Base-by-base conservation (phyloP, 2,888 invertebrate species). In the Patella depressa region DNA sequence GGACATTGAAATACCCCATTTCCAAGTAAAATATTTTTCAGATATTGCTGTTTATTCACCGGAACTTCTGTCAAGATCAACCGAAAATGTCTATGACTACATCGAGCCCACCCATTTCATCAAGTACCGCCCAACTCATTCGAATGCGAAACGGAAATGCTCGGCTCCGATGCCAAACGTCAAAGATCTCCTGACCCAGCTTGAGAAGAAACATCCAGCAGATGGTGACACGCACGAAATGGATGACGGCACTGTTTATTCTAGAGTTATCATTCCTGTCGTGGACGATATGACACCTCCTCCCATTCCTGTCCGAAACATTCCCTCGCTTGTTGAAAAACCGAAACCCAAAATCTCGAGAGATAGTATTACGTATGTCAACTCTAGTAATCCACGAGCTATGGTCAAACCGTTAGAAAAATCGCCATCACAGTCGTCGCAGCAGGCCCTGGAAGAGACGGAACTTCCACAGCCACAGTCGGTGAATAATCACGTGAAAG, bases 41-140 rank as follows among this genome's bases (percentile, higher is more conserved):
- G 65, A 65, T 65, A 65, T 65, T n/a, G 65, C 65, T 65, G 65
- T 65, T 9, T 65, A 65, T n/a, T 65, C 65, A 19, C 11, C 57
- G n/a, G 15, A 15, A 0, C n/a, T 19, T 11, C 5, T 17, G n/a
- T 65, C 65, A 9, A 19, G n/a, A 11, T n/a, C n/a, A 3, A 19
- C 65, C 4, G 65, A 65, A 2, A n/a, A 65, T 12, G 15, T 65
- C 7, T 65, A 65, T 15, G 65, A 65, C 3, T 17, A 65, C 65
- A 65, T 65, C 65, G n/a, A 65, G 19, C 65, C 65, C n/a, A n/a
- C n/a, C 7, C 65, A 65, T 19, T 65, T 65, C 12, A 65, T 65
- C 11, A 65, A 65, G 15, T 65, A 65, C n/a, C 65, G 65, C 11
- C n/a, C 45, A 45, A 45, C 45, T 45, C 7, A 45, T 9, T 7